Evolutionary conservation across 2,113 vertebrate genomes (phyloP).

Genomic region (Platichthys flesus): DNA sequence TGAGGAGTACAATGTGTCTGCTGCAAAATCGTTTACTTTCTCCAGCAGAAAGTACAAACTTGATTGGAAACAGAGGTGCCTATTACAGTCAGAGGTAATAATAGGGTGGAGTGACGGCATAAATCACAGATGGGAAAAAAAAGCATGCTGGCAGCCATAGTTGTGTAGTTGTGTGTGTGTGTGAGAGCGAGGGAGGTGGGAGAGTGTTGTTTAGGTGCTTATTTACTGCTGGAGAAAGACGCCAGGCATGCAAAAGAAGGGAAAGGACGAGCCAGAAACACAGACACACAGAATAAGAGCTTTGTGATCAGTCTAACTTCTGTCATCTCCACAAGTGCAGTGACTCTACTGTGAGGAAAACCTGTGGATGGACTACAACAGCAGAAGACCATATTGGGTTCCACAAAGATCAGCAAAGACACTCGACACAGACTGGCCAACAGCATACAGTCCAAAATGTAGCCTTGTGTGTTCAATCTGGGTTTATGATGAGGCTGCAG

Average conservation of each 20-base stretch:
- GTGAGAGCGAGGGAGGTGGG: not conserved
- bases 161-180: conserved; percentile 28
- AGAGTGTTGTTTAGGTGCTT: conserved; percentile 55
- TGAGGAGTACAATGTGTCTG: conserved; percentile 59
- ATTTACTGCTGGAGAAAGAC: conserved; percentile 53
- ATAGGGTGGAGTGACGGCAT: conserved; percentile 63
- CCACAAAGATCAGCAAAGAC: not conserved
- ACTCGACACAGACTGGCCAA: not conserved
- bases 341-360: conserved; percentile 4
- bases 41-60: conserved; percentile 68
- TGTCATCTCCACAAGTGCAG: conserved; percentile 33
- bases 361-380: not conserved
- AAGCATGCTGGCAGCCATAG: conserved; percentile 54
- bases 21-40: conserved; percentile 68
- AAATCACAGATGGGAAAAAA: conserved; percentile 60
- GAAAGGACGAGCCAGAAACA: conserved; percentile 23
- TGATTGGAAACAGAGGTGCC: conserved; percentile 75
- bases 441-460: not conserved
- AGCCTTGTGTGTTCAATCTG: not conserved
- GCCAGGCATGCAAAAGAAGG: conserved; percentile 46
- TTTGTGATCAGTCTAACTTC: conserved; percentile 35
- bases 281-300: conserved; percentile 23
- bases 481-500: not conserved
- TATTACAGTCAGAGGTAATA: conserved; percentile 78
- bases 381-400: not conserved